phyloP scores from a whole-genome alignment of 2,797 vertebrate genomes.

The Aeoliscus strigatus region DNA sequence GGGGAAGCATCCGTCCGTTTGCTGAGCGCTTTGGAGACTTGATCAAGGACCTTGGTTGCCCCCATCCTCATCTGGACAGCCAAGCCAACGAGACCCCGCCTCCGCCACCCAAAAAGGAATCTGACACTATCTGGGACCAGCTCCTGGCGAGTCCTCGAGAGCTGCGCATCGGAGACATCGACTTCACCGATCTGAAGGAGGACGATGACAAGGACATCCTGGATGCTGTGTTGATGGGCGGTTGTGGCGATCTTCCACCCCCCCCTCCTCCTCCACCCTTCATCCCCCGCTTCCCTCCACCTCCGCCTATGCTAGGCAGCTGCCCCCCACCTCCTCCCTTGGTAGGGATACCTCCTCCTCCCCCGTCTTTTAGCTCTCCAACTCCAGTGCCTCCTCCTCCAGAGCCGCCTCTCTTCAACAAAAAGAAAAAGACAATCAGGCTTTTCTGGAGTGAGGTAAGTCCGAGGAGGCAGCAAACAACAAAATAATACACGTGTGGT shows the following conservation, averaged over 20 bases:
- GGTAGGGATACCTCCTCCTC: constrained; percentile 78
- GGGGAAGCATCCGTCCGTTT: constrained; percentile 81
- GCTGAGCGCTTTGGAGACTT: constrained; percentile 88
- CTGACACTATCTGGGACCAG: constrained; percentile 97
- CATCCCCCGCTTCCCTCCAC: constrained; percentile 66
- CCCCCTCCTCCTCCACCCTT: constrained; percentile 83
- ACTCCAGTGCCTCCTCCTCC: constrained; percentile 52
- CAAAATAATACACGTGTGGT: no score
- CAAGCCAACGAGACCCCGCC: constrained; percentile 57
- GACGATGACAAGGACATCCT: constrained; percentile 88
- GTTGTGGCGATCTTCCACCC: constrained; percentile 75
- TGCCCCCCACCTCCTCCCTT: constrained; percentile 80
- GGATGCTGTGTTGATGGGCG: constrained; percentile 76
- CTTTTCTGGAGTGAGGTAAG: constrained; percentile 98
- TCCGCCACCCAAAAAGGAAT: constrained; percentile 84
- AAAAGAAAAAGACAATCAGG: constrained; percentile 97
- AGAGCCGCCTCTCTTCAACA: constrained; percentile 84
- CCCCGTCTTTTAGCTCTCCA: constrained; percentile 68
- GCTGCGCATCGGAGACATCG: constrained; percentile 92
- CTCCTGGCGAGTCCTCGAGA: constrained; percentile 89
- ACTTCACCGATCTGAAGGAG: constrained; percentile 93
- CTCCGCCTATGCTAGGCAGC: constrained; percentile 78
- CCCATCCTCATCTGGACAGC: constrained; percentile 34
- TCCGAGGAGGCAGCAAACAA: no score
- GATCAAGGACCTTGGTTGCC: constrained; percentile 71